Percentiles rank a stretch among this genome's conserved stretches.
phyloP scores from a whole-genome alignment of 2,113 vertebrate genomes.

The Chamaetylas fuelleborni region DNA sequence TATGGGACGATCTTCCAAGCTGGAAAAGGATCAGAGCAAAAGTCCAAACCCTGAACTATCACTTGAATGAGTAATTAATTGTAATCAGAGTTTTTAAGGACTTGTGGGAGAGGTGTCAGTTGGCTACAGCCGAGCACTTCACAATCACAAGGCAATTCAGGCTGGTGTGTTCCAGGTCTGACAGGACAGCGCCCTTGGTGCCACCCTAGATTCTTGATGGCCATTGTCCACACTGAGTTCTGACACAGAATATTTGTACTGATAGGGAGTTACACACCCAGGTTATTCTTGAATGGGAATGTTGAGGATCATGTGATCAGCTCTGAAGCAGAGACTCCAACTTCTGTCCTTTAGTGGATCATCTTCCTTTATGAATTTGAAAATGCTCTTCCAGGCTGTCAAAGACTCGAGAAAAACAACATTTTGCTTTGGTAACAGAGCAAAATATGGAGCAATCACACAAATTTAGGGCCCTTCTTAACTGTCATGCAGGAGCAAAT shows the following conservation, averaged over 20 bases:
- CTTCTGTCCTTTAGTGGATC: background rate
- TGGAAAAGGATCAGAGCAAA: no score
- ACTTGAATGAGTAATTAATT: background rate
- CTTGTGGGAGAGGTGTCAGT: background rate
- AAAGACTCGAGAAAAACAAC: background rate
- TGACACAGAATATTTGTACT: background rate
- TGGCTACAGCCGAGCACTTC: background rate
- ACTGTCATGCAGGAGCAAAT: background rate
- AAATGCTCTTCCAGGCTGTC: background rate
- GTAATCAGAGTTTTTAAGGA: background rate
- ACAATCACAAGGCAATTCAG: background rate
- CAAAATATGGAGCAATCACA: accelerated
- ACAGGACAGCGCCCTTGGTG: background rate
- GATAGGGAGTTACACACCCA: background rate
- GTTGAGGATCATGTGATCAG: background rate
- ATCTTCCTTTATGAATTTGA: background rate
- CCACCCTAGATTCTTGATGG: background rate
- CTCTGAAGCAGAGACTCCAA: background rate
- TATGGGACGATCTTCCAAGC: background rate
- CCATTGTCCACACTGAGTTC: background rate
- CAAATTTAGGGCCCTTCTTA: background rate
- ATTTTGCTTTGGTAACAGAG: background rate
- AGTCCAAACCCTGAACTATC: no score
- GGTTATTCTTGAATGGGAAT: background rate
- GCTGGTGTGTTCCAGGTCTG: background rate